These are phyloP conservation scores for Mimumesa dahlbomi DNA, from an alignment of 2,888 invertebrate genomes.

Conservation along the genomic window DNA sequence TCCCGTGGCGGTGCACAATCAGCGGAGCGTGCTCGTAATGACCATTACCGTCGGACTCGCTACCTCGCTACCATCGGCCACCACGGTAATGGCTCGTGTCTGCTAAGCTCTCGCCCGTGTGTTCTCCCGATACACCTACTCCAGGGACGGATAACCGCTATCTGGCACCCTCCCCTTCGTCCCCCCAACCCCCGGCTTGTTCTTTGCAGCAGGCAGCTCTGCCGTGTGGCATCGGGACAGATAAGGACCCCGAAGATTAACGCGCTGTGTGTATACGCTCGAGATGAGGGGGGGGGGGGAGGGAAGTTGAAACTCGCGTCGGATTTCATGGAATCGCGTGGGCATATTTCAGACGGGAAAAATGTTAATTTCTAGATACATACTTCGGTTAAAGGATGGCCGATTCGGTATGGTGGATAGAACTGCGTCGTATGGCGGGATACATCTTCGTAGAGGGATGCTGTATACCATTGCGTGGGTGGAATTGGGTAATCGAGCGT, in stretches of 20 bases:
- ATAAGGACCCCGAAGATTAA: conserved; percentile 48
- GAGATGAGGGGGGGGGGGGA: no score
- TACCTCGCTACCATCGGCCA: conserved; percentile 72
- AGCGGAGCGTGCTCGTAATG: conserved; percentile 79
- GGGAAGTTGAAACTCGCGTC: conserved; percentile 43
- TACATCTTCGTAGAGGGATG: neutral
- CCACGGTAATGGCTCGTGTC: conserved; percentile 78
- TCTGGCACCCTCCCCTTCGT: conserved; percentile 31
- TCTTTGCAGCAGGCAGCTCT: neutral
- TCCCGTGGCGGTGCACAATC: conserved; percentile 78
- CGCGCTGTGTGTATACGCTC: conserved; percentile 34
- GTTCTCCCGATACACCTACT: conserved; percentile 56
- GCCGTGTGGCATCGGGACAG: conserved; percentile 35
- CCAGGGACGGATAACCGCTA: conserved; percentile 63
- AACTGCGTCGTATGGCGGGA: neutral
- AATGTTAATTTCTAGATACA: conserved; percentile 45
- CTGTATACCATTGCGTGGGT: no score
- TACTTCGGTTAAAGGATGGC: conserved; percentile 24
- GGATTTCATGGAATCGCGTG: conserved; percentile 50
- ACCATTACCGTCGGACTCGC: conserved; percentile 78
- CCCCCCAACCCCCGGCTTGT: neutral
- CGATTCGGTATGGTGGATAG: conserved; percentile 1
- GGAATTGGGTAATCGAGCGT: no score
- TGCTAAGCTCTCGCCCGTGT: conserved; percentile 58
- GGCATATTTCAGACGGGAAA: conserved; percentile 47